phyloP scores from a whole-genome alignment of 2,797 vertebrate genomes.

The Diplodus sargus region DNA sequence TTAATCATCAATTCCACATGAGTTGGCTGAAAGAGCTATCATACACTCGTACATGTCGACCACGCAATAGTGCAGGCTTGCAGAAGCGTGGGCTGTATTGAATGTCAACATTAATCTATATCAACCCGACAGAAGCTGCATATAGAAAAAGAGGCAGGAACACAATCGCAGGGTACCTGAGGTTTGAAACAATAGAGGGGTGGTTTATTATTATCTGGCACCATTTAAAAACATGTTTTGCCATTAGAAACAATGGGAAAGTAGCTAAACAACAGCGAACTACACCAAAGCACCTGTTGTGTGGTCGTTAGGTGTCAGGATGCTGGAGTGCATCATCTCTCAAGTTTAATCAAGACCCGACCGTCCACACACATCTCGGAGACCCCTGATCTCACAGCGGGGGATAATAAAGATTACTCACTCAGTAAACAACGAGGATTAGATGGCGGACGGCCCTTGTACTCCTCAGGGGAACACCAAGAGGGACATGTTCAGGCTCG shows the following conservation, averaged over 20 bases:
- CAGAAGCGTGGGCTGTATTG: neutral
- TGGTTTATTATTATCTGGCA: neutral
- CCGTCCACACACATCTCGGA: conserved; percentile 12
- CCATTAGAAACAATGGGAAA: neutral
- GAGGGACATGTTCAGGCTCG: conserved; percentile 25
- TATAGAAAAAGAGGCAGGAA: neutral
- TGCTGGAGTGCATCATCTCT: neutral
- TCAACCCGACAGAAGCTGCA: conserved; percentile 1
- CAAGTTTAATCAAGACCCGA: conserved; percentile 29
- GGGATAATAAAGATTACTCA: conserved; percentile 29
- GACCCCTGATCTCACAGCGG: neutral
- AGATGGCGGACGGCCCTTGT: conserved; percentile 44
- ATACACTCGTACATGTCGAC: neutral
- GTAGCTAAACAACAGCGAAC: neutral
- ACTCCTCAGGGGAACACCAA: conserved; percentile 19
- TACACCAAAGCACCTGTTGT: neutral
- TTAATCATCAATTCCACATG: neutral
- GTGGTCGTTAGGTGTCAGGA: neutral
- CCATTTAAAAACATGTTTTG: neutral
- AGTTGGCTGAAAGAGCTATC: neutral
- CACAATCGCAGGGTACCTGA: neutral
- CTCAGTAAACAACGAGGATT: conserved; percentile 37
- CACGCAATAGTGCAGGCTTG: neutral
- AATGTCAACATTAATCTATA: conserved; percentile 15
- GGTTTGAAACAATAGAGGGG: neutral